phyloP scores from a whole-genome alignment of 2,113 vertebrate species.

The Trachemys scripta region DNA sequence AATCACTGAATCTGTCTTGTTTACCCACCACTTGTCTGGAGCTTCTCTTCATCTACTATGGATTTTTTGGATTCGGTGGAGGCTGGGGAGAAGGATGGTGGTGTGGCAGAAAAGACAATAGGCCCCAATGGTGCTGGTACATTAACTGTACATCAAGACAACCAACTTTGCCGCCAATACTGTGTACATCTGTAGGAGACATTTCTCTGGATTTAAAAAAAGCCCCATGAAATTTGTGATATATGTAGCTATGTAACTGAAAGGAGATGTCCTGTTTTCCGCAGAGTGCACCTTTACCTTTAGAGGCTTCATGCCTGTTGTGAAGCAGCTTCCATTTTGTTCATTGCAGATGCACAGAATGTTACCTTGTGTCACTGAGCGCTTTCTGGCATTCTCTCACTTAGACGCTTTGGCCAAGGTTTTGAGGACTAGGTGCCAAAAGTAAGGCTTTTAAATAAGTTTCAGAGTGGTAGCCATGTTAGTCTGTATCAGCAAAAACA shows the following conservation, averaged over 20 bases:
- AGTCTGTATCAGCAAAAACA: too few species aligned
- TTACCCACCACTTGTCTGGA: background rate
- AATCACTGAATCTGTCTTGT: background rate
- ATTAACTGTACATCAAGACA: background rate
- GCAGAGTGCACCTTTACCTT: background rate
- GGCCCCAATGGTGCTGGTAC: background rate
- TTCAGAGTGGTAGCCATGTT: too few species aligned
- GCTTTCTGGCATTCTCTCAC: background rate
- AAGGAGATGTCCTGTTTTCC: background rate
- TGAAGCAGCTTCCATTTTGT: background rate
- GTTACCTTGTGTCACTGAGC: accelerated
- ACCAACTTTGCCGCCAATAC: background rate
- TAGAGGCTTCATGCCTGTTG: background rate
- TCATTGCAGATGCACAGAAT: background rate
- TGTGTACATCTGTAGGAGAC: background rate
- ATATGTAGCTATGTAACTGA: background rate
- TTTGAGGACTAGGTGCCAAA: background rate
- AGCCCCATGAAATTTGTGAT: background rate
- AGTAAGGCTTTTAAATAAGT: background rate
- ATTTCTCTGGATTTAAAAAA: background rate
- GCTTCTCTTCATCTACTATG: background rate
- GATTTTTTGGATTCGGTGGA: background rate
- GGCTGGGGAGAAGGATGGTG: background rate
- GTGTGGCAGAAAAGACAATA: background rate
- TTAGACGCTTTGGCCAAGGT: background rate